A percentile compares a stretch with the other conserved stretches of the same genome.
These are phyloP conservation scores for Melospiza georgiana DNA, from an alignment of 2,113 vertebrate species.

Conservation along the genomic window DNA sequence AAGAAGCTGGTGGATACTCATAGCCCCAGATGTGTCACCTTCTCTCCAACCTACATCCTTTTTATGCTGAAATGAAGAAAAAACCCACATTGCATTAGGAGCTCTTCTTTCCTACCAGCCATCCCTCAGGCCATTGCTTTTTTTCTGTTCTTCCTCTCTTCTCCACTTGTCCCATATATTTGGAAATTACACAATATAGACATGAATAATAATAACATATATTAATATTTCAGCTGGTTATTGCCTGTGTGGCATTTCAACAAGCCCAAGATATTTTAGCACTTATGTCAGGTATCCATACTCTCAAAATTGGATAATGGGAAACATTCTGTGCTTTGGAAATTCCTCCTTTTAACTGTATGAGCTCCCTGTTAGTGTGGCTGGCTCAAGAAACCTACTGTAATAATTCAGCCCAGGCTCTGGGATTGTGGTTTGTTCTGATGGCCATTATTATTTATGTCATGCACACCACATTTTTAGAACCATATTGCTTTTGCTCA, in stretches of 20 bases:
- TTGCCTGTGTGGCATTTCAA: slow-evolving; percentile 1
- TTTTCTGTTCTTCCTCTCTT: not conserved
- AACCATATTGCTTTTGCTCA: slow-evolving; percentile 49
- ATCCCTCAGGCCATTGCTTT: not conserved
- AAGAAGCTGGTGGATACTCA: not conserved
- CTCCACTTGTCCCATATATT: not conserved
- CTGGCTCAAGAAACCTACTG: not conserved
- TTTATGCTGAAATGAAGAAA: not conserved
- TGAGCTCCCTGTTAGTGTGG: not conserved
- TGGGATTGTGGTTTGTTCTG: slow-evolving; percentile 44
- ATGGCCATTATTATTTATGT: slow-evolving; percentile 55
- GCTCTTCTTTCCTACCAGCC: not conserved
- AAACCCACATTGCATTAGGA: not conserved
- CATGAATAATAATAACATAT: not conserved
- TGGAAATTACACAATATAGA: not conserved
- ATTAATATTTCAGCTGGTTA: slow-evolving; percentile 15
- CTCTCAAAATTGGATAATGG: slow-evolving; percentile 18
- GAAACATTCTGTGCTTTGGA: not conserved
- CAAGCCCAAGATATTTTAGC: not conserved
- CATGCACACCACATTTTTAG: slow-evolving; percentile 51
- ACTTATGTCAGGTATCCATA: slow-evolving; percentile 8
- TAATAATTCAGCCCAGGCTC: slow-evolving; percentile 44
- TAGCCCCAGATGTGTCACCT: not conserved
- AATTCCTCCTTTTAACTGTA: not conserved
- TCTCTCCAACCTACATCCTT: not conserved